Conservation (phyloP, 2,888 invertebrate genomes). For the Drosophila subsilvestris region DNA sequence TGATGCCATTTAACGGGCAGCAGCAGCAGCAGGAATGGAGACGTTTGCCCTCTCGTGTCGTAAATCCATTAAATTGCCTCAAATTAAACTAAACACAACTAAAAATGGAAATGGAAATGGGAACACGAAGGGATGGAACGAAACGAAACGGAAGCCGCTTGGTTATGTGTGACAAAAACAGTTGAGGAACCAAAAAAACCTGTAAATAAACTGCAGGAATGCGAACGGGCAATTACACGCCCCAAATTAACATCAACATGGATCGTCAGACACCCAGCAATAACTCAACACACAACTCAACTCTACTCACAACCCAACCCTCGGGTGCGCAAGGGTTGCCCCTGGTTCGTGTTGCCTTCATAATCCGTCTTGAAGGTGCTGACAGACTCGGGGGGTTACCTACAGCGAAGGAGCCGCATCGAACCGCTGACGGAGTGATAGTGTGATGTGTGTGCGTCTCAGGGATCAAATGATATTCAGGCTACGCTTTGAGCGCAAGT, state of each 20-base stretch:
- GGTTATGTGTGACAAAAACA: slow-evolving; percentile 56
- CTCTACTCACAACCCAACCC: slow-evolving; percentile 30
- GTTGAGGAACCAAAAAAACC: slow-evolving; percentile 32
- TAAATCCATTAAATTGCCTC: slow-evolving; percentile 67
- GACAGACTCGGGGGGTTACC: slow-evolving; percentile 47
- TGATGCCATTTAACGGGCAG: slow-evolving; percentile 55
- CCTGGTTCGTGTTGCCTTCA: neutral
- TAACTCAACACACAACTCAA: slow-evolving; percentile 46
- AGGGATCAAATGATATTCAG: slow-evolving; percentile 3
- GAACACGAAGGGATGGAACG: neutral
- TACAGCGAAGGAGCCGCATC: slow-evolving; percentile 11
- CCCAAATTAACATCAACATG: slow-evolving; percentile 58
- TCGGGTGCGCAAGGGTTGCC: slow-evolving; percentile 17
- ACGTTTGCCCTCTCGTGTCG: slow-evolving; percentile 65
- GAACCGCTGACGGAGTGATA: slow-evolving; percentile 33
- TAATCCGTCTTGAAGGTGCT: slow-evolving; percentile 36
- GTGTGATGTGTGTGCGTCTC: neutral
- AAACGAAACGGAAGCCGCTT: slow-evolving; percentile 13
- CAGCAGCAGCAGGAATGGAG: slow-evolving; percentile 54
- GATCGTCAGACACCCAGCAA: slow-evolving; percentile 22
- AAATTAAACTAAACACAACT: slow-evolving; percentile 36
- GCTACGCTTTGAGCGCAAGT: neutral
- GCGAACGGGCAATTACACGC: slow-evolving; percentile 57
- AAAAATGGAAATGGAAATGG: neutral
- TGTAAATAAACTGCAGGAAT: slow-evolving; percentile 60